Base-by-base conservation (phyloP, 1,140 invertebrate species). In the Sesamia nonagrioides region DNA sequence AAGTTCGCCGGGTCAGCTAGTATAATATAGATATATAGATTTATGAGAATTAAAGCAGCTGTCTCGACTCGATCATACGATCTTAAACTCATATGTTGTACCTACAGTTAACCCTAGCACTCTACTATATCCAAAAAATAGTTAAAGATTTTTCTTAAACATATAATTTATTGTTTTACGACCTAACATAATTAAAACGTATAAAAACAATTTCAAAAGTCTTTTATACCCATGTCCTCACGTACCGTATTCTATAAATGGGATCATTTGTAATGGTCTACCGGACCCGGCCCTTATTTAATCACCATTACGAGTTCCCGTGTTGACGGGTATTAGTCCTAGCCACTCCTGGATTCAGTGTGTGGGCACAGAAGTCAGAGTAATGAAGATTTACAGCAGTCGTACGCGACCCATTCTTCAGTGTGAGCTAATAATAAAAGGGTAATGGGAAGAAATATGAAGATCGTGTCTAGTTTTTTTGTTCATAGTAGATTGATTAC, bases 321-420 rank as follows among this genome's bases (percentile, higher is more conserved):
- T 50, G 77, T 73, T 66, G 82, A 83, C 75, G 66, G 75, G 69
- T 40, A 78, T 82, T 81, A 81, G 78, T 45, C 63, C 37, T 42
- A 61, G 74, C 58, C 58, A 75, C 58, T 75, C 50, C 50, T 75
- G 27, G 73, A 75, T 75, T 61, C 58, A 75, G 58, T 63, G 35
- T 75, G 73, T 75, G 73, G 73, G 58, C 21, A 75, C 17, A 63
- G 37, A 15, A n/a, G n/a, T n/a, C n/a, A 61, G 74, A 8, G 40
- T 82, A 83, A 80, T 27, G 52, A 72, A 78, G 78, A 83, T 78
- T 78, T 78, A 83, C 45, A 37, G 60, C 45, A 35, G 5, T 13
- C 50, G 69, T 63, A 69, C 68, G 58, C 33, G 52, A 50, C 37
- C 42, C 74, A 54, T 58, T 68, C 54, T 33, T 52, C 58, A 48